Percentiles rank a stretch among this genome's conserved stretches.
phyloP scores from a whole-genome alignment of 2,797 vertebrate genomes.

The Margarornis squamiger region DNA sequence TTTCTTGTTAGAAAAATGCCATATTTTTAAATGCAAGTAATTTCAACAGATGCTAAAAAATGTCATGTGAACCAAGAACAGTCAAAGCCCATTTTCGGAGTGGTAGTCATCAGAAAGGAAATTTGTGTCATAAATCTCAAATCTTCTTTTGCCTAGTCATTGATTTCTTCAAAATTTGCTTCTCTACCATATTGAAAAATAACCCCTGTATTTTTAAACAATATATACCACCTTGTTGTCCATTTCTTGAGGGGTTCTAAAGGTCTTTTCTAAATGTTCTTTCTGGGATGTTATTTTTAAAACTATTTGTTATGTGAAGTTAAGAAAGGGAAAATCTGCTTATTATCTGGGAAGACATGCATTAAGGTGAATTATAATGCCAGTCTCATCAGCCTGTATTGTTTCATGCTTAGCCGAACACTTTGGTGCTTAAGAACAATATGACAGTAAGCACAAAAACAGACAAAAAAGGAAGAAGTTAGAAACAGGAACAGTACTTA shows the following conservation, averaged over 20 bases:
- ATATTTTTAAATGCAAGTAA: neutral
- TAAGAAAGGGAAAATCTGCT: neutral
- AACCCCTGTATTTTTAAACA: neutral
- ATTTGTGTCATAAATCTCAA: neutral
- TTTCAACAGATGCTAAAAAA: neutral
- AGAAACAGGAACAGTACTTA: neutral
- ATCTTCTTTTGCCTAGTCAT: neutral
- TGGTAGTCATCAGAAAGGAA: neutral
- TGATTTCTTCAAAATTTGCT: neutral
- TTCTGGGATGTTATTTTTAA: neutral
- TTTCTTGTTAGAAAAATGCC: neutral
- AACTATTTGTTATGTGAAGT: neutral
- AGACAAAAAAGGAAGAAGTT: neutral
- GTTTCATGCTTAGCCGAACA: neutral
- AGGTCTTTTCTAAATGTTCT: neutral
- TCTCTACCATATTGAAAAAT: neutral
- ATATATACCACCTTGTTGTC: neutral
- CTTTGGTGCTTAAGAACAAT: neutral
- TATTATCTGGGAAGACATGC: neutral
- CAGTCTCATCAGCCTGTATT: neutral
- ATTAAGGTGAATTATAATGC: neutral
- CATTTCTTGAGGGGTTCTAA: neutral
- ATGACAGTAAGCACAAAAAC: neutral
- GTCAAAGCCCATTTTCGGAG: neutral
- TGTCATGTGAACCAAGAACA: neutral